Base-by-base conservation (phyloP, 2,113 vertebrate species). In the Plectropomus leopardus region DNA sequence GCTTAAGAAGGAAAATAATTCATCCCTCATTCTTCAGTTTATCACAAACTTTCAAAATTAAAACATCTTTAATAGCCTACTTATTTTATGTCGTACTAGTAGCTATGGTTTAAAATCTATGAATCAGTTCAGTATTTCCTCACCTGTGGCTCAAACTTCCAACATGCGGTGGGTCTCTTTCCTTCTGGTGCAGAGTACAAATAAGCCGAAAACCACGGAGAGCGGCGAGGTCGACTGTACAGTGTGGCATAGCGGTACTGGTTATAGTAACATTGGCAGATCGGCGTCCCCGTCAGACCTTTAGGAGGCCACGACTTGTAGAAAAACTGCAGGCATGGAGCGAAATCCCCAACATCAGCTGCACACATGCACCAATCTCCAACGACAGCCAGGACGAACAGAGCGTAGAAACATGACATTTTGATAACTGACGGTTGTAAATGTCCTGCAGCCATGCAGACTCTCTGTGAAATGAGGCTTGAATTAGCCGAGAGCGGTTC, bases 91-190 rank as follows among this genome's bases (percentile, higher is more conserved):
- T 21, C 13, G 15, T 3, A 0, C 21, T 24, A 40, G 16, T 1
- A 26, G n/a, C 11, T 40, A 40, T 3, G 11, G 36, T 40, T 42
- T 69, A 4, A 40, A 40, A 68, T 7, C 32, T 36, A 0, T 26
- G 1, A 40, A 8, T 44, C 6, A 40, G 7, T 9, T 40, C 8
- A 40, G 3, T 9, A 40, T 9, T 40, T 40, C 7, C 44, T 88
- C 76, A 94, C 94, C 93, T 94, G 94, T 5, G 93, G 94, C 50
- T 95, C 94, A 88, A 80, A 94, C 87, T 92, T 94, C 94, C 94
- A 95, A 0, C 14, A 34, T 0, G 80, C 16, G 1, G 44, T 19
- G 2, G 94, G 94, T 19, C 94, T 91, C 78, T 90, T 94, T 6
- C 91, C 93, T 3, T 0, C 2, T 0, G 92, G 87, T 0, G 26